These are phyloP conservation scores for Gastrophryne carolinensis DNA, from an alignment of 2,797 vertebrate species.

Conservation along the genomic window DNA sequence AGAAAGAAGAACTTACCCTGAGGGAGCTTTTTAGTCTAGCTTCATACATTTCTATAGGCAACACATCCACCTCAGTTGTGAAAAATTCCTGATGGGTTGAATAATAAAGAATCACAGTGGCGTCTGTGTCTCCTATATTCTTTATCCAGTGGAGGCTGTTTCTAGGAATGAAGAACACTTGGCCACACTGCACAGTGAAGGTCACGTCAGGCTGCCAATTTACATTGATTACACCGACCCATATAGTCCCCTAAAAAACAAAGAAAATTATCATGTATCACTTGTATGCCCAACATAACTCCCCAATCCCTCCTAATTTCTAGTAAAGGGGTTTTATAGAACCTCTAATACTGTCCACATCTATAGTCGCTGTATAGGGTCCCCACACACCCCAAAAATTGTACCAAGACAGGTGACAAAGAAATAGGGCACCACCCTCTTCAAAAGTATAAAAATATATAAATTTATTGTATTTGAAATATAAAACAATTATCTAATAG, in stretches of 20 bases:
- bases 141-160: conserved; percentile 7
- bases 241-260: background rate
- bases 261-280: too few species aligned
- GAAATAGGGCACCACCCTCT: too few species aligned
- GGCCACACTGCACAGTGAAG: background rate
- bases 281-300: too few species aligned
- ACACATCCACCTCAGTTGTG: background rate
- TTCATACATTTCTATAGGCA: background rate
- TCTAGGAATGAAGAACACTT: conserved; percentile 11
- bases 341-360: too few species aligned
- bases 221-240: conserved; percentile 1
- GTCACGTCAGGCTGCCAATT: background rate
- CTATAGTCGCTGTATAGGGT: too few species aligned
- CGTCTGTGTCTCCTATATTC: background rate
- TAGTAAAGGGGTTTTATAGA: too few species aligned
- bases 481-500: too few species aligned
- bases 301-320: too few species aligned
- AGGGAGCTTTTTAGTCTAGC: background rate
- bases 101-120: background rate
- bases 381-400: too few species aligned
- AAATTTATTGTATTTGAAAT: too few species aligned
- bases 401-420: too few species aligned
- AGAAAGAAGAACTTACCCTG: background rate
- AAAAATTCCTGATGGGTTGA: conserved; percentile 10
- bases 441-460: too few species aligned